phyloP scores from a whole-genome alignment of 2,113 vertebrate genomes.

The Oxyruncus cristatus region DNA sequence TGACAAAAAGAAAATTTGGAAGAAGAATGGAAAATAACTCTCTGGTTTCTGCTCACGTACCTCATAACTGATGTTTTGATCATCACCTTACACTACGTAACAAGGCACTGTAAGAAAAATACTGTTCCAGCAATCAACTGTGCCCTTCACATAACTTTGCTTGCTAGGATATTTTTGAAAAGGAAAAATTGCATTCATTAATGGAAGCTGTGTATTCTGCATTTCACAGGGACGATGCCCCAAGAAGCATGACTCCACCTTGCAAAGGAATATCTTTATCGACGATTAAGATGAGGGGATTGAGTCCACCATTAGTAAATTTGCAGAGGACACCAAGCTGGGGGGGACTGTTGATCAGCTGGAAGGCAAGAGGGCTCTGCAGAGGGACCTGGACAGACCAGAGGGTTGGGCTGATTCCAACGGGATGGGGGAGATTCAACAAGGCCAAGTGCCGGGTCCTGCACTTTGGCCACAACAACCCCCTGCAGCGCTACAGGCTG shows the following conservation, averaged over 20 bases:
- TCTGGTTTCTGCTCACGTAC: neutral
- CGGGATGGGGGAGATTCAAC: too few species aligned
- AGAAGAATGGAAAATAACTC: neutral
- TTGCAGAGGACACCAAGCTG: too few species aligned
- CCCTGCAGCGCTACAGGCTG: too few species aligned
- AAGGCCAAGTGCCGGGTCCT: too few species aligned
- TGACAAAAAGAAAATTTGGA: neutral
- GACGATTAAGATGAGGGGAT: too few species aligned
- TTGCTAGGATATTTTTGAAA: neutral
- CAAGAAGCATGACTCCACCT: neutral
- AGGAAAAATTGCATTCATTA: conserved; percentile 18
- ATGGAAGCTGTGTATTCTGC: neutral
- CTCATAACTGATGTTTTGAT: neutral
- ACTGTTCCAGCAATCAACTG: neutral
- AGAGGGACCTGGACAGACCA: too few species aligned
- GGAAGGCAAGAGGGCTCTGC: too few species aligned
- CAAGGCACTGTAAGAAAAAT: neutral
- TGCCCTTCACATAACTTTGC: neutral
- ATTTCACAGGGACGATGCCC: neutral
- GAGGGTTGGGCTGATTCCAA: too few species aligned
- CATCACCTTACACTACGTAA: neutral
- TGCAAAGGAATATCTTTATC: too few species aligned
- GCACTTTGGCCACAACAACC: too few species aligned
- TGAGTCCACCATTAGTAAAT: too few species aligned
- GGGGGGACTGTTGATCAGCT: too few species aligned